These are phyloP conservation scores for Ginglymostoma cirratum DNA, from an alignment of 2,113 vertebrate species.

Conservation along the genomic window DNA sequence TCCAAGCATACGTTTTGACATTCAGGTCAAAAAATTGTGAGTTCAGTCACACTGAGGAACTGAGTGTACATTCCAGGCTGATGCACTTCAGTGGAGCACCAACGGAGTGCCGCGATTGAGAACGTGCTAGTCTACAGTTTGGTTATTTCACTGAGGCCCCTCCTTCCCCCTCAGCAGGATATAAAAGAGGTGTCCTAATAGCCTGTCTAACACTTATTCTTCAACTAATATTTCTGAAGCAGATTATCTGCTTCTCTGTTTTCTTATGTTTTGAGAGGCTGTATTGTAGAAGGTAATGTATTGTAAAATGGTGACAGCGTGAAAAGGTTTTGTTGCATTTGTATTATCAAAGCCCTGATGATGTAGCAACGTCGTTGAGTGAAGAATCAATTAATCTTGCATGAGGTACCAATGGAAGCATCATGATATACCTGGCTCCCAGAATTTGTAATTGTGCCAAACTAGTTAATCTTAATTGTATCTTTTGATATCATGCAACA, in stretches of 20 bases:
- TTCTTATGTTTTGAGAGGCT: background rate
- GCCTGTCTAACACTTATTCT: background rate
- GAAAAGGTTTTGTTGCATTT: no score
- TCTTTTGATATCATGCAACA: no score
- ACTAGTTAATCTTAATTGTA: no score
- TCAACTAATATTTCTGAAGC: background rate
- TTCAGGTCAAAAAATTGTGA: background rate
- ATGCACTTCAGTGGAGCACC: background rate
- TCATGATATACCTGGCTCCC: no score
- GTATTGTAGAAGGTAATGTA: no score
- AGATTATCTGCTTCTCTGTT: background rate
- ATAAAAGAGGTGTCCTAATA: background rate
- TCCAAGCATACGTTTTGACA: background rate
- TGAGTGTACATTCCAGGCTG: background rate
- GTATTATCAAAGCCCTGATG: no score
- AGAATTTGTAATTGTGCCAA: no score
- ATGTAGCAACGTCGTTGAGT: no score
- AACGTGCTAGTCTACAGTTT: background rate
- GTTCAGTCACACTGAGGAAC: background rate
- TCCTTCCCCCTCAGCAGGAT: background rate
- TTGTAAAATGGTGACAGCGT: no score
- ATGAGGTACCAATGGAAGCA: no score
- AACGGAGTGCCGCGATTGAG: background rate
- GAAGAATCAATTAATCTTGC: no score
- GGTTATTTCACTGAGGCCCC: background rate